Base-by-base conservation (phyloP, 2,113 vertebrate species). In the Saccopteryx bilineata region DNA sequence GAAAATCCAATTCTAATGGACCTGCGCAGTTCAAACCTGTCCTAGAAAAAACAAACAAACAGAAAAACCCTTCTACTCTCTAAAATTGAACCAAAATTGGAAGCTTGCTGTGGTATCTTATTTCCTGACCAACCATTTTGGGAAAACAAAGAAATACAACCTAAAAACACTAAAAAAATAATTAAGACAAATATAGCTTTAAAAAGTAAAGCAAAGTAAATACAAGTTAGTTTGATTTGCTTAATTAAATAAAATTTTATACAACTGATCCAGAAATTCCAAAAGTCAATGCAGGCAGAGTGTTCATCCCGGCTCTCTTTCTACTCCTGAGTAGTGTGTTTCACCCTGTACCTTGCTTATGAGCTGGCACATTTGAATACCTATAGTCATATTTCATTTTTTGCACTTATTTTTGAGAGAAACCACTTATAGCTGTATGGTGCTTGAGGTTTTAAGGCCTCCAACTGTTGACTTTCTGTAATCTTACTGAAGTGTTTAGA, bases 191-290 rank as follows among this genome's bases (percentile, higher is more conserved):
- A 65, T 69, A 69, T 28, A 69, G 9, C 18, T 66, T 92, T 91
- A n/a, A 56, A 86, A 87, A 12, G 5, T 92, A 75, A 93, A 74
- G 0, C n/a, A 84, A 87, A 60, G 0, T 66, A 31, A 66, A 0
- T 56, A 48, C 71, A 93, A 9, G 14, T 31, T 61, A 31, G 1
- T 75, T 68, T 71, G 5, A 63, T 93, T 96, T 91, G 21, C n/a
- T 84, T 71, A 61, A 15, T 82, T 96, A 91, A 96, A 81, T 85
- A 84, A 87, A 90, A 60, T 60, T 83, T 52, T 87, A 18, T 92
- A 63, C 8, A 90, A 78, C 9, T 69, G 28, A 87, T 75, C 4
- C 2, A n/a, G 63, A 94, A 87, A 87, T 76, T 89, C 71, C 19
- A 86, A 91, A 91, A 58, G 26, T n/a, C 50, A 65, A 2, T 72